These are phyloP conservation scores for Nannoperca australis DNA, from an alignment of 2,797 vertebrate species.

Conservation along the genomic window DNA sequence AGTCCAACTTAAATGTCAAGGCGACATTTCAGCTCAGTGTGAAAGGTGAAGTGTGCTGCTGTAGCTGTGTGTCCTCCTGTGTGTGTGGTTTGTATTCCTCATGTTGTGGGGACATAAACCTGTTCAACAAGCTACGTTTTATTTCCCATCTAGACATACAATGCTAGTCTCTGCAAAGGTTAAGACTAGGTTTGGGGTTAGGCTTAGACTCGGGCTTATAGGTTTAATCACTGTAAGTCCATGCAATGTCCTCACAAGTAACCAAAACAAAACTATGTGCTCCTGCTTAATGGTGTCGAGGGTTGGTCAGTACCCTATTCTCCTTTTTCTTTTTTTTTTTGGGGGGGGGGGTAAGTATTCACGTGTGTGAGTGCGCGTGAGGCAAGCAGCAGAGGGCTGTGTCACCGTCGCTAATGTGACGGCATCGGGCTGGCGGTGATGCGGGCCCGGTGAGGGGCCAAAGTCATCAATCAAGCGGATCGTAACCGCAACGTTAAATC, in stretches of 20 bases:
- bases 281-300: constrained; percentile 1
- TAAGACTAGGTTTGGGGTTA: neutral
- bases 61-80: neutral
- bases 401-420: constrained; percentile 58
- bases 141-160: neutral
- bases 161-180: neutral
- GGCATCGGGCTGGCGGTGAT: constrained; percentile 33
- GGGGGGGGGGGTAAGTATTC: constrained; percentile 2
- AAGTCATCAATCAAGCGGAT: constrained; percentile 75
- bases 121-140: neutral
- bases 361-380: constrained; percentile 52
- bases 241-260: constrained; percentile 2
- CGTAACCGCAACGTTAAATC: constrained; percentile 75
- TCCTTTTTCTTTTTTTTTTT: neutral
- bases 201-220: too few relatives aligned
- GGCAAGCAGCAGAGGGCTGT: constrained; percentile 50
- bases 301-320: neutral
- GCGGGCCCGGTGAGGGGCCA: constrained; percentile 47
- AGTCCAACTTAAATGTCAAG: constrained; percentile 64
- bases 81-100: constrained; percentile 7
- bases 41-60: constrained; percentile 23
- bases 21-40: constrained; percentile 54
- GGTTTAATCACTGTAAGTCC: neutral
- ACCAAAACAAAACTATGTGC: neutral
- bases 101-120: constrained; percentile 14